Evolutionary conservation across 2,113 vertebrate species (phyloP).

Genomic region (Poeciliopsis prolifica): DNA sequence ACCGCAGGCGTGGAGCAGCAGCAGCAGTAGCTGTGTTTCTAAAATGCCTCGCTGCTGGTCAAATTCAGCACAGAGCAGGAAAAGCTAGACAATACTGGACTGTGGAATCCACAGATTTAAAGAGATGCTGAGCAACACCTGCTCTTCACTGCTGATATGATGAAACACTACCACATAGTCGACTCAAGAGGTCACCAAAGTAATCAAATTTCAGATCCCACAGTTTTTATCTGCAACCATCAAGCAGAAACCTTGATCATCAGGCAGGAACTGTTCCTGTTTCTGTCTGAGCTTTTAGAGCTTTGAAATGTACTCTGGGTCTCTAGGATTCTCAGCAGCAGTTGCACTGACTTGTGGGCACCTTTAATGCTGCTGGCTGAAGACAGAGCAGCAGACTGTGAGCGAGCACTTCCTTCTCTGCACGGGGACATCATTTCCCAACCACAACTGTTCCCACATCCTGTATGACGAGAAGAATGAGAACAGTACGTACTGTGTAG

Average conservation of each 20-base stretch:
- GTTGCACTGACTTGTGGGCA: background rate
- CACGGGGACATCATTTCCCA: slow-evolving; percentile 1
- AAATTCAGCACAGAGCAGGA: no score
- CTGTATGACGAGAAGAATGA: slow-evolving; percentile 21
- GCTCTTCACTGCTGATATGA: background rate
- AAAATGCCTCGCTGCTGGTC: no score
- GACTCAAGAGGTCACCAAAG: background rate
- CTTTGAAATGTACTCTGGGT: background rate
- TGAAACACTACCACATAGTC: background rate
- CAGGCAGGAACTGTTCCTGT: background rate
- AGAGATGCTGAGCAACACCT: background rate
- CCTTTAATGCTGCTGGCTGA: background rate
- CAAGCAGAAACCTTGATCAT: background rate
- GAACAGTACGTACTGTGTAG: slow-evolving; percentile 30
- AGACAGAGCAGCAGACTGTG: background rate
- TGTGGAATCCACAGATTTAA: no score
- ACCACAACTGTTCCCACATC: slow-evolving; percentile 49
- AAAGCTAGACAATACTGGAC: no score
- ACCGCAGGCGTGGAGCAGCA: no score
- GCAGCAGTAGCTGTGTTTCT: no score
- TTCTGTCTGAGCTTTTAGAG: background rate
- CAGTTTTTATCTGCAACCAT: background rate
- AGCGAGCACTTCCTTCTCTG: slow-evolving; percentile 34
- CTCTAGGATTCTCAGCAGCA: background rate
- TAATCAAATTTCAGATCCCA: background rate